Evolutionary conservation across 2,797 vertebrate genomes (phyloP).

Genomic region (Dromococcyx pavoninus): DNA sequence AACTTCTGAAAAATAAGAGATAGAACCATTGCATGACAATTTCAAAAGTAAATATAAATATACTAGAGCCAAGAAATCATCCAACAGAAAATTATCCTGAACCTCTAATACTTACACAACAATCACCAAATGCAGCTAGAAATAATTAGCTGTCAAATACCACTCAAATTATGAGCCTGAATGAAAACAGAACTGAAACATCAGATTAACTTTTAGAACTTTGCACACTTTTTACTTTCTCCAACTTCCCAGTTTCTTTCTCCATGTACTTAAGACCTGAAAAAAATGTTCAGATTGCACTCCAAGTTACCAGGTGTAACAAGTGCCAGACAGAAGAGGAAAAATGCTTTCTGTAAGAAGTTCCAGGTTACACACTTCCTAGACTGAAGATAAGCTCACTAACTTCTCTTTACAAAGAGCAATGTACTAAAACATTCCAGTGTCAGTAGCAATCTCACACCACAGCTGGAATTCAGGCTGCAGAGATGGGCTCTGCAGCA

Average conservation of each 20-base stretch:
- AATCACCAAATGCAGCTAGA: neutral
- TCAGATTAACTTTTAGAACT: neutral
- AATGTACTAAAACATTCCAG: neutral
- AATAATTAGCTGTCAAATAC: neutral
- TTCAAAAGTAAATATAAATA: neutral
- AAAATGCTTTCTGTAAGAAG: neutral
- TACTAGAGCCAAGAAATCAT: neutral
- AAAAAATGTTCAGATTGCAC: neutral
- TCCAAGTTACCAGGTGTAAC: neutral
- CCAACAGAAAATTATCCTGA: neutral
- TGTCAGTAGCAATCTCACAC: neutral
- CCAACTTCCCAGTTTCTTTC: neutral
- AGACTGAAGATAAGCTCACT: rapidly evolving
- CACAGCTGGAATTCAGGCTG: neutral
- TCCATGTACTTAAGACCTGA: neutral
- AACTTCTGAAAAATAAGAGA: neutral
- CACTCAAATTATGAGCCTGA: neutral
- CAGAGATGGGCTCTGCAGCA: neutral
- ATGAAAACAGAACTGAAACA: neutral
- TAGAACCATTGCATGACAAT: neutral
- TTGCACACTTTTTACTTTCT: neutral
- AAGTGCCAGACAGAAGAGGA: neutral
- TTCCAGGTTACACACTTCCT: neutral
- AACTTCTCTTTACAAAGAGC: neutral
- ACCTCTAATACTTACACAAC: neutral